Evolutionary conservation across 2,113 vertebrate species (phyloP), one percentile per base, ranked within the genome.

Genomic region (Lethenteron reissneri): DNA sequence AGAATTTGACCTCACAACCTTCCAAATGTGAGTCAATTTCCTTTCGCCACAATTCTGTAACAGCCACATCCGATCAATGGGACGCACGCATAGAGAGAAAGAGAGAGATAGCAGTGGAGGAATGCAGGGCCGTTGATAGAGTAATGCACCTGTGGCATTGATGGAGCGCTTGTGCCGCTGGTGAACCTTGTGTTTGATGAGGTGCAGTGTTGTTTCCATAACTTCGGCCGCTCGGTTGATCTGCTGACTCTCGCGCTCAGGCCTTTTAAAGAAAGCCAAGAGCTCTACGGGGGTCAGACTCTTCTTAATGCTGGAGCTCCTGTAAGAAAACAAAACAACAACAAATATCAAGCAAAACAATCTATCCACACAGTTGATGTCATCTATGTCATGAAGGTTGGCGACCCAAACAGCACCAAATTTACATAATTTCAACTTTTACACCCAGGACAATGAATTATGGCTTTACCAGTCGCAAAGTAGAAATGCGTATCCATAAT

Each of bases 211-310:
- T 58, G 79, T 77, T 75, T 88, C 85, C 80, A 86, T 88, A 74
- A 82, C 74, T 76, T 90, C 87, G 1, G 88, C 88, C 4, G 86
- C 84, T 75, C 71, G 80, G 73, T 83, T 82, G 68, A 82, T 64
- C 57, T 78, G 79, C 58, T 72, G 73, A 56, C 78, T 84, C 14
- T 83, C 79, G 2, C 78, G 75, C 74, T 85, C 83, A 0, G 78
- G 77, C 76, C 79, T 78, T 56, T 84, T 86, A 70, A 77, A 78
- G 58, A 86, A 82, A 41, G 77, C 71, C 75, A 85, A 80, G 60
- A 81, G 77, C 25, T 74, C 76, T 3, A 73, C 17, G 10, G 81
- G 80, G 19, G 79, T 75, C 2, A 70, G 7, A 58, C 57, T 4
- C 41, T 71, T 74, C 12, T 72, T 79, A 64, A 14, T 78, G 70